Base-by-base conservation (phyloP, 2,113 vertebrate genomes). In the Leuciscus idus region DNA sequence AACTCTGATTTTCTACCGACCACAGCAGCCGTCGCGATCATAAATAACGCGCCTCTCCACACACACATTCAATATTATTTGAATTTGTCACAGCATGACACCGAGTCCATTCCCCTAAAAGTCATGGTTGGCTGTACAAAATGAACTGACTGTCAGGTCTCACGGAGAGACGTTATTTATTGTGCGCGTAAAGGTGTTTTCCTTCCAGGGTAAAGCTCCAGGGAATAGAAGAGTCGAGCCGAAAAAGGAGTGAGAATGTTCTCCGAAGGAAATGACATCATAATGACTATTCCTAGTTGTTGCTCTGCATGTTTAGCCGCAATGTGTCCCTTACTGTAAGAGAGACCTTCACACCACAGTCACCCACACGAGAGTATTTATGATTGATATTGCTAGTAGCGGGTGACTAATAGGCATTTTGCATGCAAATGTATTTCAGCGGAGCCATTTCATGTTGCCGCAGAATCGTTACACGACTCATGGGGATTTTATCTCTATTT, bases 361-460 rank as follows among this genome's bases (percentile, higher is more conserved):
- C 28, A 83, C 73, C 77, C 57, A 43, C 78, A 82, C 85, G 30
- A 61, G 76, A 62, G 70, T 68, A 77, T 66, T 85, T 68, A 50
- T 61, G 87, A 86, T 87, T 86, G 84, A 87, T 84, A 84, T 85
- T 79, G 78, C 86, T 52, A 83, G 86, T 28, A 73, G 61, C 30
- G 66, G 43, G 85, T 76, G 81, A 89, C 86, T 84, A 85, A 83
- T 77, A 62, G 85, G 55, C 17, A 21, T 12, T 86, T 86, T 90
- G 87, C 88, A 89, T 91, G 88, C 87, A 87, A 87, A 87, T 89
- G 82, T 81, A 89, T 81, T 89, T 10, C 72, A 70, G 57, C 62
- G 72, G 48, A 59, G 46, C 83, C 78, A 77, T 83, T 80, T 90
- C 64, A 83, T 88, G 86, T 84, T 82, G 64, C 26, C 46, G 57